Percentiles rank a stretch among this genome's conserved stretches.
Conservation (phyloP, 2,797 vertebrate species). For the Xyrichtys novacula region DNA sequence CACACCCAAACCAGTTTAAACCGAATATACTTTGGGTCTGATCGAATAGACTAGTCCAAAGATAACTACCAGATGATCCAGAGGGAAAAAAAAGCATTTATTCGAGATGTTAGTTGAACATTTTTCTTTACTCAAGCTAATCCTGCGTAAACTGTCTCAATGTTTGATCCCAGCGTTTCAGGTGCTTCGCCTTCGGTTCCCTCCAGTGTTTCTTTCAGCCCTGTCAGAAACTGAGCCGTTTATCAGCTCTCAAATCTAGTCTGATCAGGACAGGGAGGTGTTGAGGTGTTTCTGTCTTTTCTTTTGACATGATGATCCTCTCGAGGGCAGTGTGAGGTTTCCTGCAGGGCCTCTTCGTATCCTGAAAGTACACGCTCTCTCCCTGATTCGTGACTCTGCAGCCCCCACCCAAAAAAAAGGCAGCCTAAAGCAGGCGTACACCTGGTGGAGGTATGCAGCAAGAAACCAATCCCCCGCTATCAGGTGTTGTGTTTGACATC, state of each 20-base stretch:
- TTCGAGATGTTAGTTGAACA: too few species aligned
- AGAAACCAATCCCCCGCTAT: constrained; percentile 72
- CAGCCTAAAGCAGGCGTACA: constrained; percentile 67
- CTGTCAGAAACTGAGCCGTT: background rate
- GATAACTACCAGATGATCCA: too few species aligned
- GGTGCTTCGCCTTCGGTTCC: background rate
- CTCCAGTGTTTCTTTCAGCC: background rate
- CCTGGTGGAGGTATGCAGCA: constrained; percentile 77
- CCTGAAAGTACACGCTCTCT: constrained; percentile 39
- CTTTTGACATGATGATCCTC: constrained; percentile 31
- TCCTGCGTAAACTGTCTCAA: background rate
- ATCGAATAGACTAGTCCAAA: too few species aligned
- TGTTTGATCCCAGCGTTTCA: background rate
- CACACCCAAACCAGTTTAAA: too few species aligned
- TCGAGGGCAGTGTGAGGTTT: constrained; percentile 46
- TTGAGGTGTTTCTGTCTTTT: constrained; percentile 24
- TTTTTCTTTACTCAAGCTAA: too few species aligned
- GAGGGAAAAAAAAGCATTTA: too few species aligned
- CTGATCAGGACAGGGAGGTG: constrained; percentile 30
- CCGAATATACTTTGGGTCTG: too few species aligned
- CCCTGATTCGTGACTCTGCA: constrained; percentile 29
- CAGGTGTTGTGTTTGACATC: constrained; percentile 74
- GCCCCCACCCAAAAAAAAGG: constrained; percentile 53
- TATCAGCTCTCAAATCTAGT: constrained; percentile 21
- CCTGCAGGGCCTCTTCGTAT: constrained; percentile 45